A percentile compares a stretch with the other conserved stretches of the same genome.
Evolutionary conservation across 2,888 invertebrate species (phyloP).

Genomic region (Ditula angustiorana): DNA sequence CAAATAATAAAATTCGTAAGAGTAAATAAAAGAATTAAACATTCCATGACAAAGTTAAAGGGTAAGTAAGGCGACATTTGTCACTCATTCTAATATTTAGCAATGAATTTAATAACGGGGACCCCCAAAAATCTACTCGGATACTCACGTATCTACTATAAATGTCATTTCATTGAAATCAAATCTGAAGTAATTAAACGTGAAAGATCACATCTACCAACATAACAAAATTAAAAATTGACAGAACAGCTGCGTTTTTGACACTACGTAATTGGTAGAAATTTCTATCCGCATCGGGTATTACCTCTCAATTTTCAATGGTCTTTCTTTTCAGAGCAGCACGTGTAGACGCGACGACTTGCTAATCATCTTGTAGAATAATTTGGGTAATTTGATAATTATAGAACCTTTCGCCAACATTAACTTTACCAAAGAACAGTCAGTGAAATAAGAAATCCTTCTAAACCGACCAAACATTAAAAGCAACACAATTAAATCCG

Average conservation of each 20-base stretch:
- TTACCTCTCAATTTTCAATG: slow-evolving; percentile 46
- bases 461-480: slow-evolving; percentile 8
- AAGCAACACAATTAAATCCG: neutral
- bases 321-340: slow-evolving; percentile 78
- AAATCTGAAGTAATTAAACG: neutral
- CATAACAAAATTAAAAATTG: slow-evolving; percentile 6
- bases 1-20: too few relatives aligned
- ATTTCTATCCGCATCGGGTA: slow-evolving; percentile 12
- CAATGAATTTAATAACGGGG: too few relatives aligned
- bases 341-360: slow-evolving; percentile 81
- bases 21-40: too few relatives aligned
- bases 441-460: slow-evolving; percentile 34
- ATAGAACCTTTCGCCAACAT: slow-evolving; percentile 3
- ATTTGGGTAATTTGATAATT: slow-evolving; percentile 58
- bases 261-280: slow-evolving; percentile 21
- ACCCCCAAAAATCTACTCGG: too few relatives aligned
- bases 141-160: too few relatives aligned
- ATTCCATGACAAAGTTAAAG: too few relatives aligned
- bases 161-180: too few relatives aligned
- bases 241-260: slow-evolving; percentile 24
- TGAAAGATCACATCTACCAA: slow-evolving; percentile 10
- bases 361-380: slow-evolving; percentile 63
- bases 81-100: too few relatives aligned
- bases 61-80: too few relatives aligned
- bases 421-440: neutral